Conservation (phyloP, 2,113 vertebrate species). For the Jaculus jaculus region DNA sequence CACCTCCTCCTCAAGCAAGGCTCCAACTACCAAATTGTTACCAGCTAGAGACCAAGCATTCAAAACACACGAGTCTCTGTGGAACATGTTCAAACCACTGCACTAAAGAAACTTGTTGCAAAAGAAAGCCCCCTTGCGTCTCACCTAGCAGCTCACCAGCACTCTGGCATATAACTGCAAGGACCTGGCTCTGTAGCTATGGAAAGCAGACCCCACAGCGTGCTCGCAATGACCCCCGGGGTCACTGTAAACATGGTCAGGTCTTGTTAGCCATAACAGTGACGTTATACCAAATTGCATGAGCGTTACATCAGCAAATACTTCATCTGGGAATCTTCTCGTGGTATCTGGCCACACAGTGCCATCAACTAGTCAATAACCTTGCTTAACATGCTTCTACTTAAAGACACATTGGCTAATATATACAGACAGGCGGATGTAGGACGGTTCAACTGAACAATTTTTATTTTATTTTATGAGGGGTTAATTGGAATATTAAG, state of each 20-base stretch:
- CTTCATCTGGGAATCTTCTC: accelerated
- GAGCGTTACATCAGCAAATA: background rate
- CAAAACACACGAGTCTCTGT: too few relatives aligned
- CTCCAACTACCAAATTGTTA: too few relatives aligned
- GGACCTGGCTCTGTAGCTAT: background rate
- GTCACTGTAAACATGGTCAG: accelerated
- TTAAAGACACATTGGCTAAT: background rate
- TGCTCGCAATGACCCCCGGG: background rate
- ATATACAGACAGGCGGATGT: background rate
- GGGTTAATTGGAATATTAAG: background rate
- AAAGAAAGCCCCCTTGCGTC: background rate
- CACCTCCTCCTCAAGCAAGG: too few relatives aligned
- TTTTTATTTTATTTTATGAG: background rate
- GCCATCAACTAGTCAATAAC: background rate
- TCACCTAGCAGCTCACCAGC: background rate
- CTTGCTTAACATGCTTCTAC: background rate
- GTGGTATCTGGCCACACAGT: accelerated
- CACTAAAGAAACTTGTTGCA: accelerated
- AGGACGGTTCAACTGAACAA: background rate
- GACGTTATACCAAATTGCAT: accelerated
- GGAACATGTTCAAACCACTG: too few relatives aligned
- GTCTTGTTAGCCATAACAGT: accelerated
- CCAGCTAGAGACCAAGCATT: too few relatives aligned
- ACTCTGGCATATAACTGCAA: accelerated
- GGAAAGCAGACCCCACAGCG: too few relatives aligned